Evolutionary conservation across 2,888 invertebrate species (phyloP).

Genomic region (Ichneumon xanthorius): DNA sequence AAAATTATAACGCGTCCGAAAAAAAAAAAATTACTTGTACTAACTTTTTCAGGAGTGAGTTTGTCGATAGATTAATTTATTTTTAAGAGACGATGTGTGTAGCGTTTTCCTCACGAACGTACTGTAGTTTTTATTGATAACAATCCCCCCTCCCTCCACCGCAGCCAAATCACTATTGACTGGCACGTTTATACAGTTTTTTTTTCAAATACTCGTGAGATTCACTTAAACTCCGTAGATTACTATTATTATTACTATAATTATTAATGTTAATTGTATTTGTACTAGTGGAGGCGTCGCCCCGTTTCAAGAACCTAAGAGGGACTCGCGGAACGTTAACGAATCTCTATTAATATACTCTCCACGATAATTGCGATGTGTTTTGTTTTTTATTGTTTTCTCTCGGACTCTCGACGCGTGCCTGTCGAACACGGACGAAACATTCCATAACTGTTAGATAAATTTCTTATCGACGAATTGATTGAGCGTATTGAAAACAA

Average conservation of each 20-base stretch:
- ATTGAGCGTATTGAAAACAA: conserved; percentile 10
- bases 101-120: conserved; percentile 44
- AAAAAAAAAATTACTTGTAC: neutral
- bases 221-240: conserved; percentile 52
- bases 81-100: conserved; percentile 50
- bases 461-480: conserved; percentile 13
- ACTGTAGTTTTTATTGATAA: conserved; percentile 47
- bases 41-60: conserved; percentile 37
- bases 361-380: conserved; percentile 15
- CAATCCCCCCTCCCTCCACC: neutral
- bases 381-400: conserved; percentile 5
- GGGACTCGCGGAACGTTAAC: neutral
- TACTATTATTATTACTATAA: conserved; percentile 44
- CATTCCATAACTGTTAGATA: conserved; percentile 34
- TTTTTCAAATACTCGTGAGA: conserved; percentile 53
- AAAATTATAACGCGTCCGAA: conserved; percentile 36
- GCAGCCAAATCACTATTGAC: conserved; percentile 52
- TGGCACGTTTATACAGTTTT: conserved; percentile 49
- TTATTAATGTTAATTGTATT: conserved; percentile 43
- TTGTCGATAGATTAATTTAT: conserved; percentile 57
- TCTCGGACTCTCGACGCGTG: conserved; percentile 18
- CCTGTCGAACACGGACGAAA: conserved; percentile 24
- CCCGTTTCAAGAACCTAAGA: conserved; percentile 2
- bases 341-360: conserved; percentile 11
- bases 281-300: conserved; percentile 35